These are phyloP conservation scores for Thalpophila matura DNA, from an alignment of 2,888 invertebrate genomes.

Conservation along the genomic window DNA sequence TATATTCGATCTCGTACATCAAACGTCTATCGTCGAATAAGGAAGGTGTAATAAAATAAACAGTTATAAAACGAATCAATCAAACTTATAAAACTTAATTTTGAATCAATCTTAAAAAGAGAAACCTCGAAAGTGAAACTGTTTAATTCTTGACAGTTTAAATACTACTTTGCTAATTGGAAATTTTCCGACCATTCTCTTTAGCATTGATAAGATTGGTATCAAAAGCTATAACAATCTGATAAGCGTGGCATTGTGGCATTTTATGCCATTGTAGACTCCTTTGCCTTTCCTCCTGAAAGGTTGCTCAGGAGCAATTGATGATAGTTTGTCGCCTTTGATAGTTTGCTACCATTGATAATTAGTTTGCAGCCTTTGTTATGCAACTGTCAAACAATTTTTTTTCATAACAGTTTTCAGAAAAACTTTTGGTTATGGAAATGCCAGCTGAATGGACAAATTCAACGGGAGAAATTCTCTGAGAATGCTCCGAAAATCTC, in stretches of 20 bases:
- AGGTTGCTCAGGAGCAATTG: constrained; percentile 12
- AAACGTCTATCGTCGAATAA: not conserved
- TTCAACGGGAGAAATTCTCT: not conserved
- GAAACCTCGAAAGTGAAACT: constrained; percentile 31
- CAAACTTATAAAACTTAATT: not conserved
- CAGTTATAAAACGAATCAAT: not conserved
- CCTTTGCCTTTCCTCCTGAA: not conserved
- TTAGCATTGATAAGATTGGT: constrained; percentile 18
- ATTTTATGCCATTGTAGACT: constrained; percentile 6
- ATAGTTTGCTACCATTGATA: constrained; percentile 1
- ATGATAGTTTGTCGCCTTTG: not conserved
- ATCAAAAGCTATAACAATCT: constrained; percentile 5
- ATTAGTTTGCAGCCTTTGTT: not conserved
- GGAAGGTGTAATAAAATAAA: not conserved
- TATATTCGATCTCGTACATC: not conserved
- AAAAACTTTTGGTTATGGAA: not conserved
- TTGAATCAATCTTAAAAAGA: constrained; percentile 12
- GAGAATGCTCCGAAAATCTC: not conserved
- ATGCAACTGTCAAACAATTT: constrained; percentile 1
- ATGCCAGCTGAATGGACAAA: not conserved
- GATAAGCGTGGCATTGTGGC: constrained; percentile 1
- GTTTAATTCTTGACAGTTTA: constrained; percentile 16
- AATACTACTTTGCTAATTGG: constrained; percentile 13
- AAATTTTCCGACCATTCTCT: constrained; percentile 17
- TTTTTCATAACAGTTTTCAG: not conserved